A percentile compares a stretch with the other conserved stretches of the same genome.
Evolutionary conservation across 2,888 invertebrate genomes (phyloP).

Genomic region (Chaetogeoica ovagalla): DNA sequence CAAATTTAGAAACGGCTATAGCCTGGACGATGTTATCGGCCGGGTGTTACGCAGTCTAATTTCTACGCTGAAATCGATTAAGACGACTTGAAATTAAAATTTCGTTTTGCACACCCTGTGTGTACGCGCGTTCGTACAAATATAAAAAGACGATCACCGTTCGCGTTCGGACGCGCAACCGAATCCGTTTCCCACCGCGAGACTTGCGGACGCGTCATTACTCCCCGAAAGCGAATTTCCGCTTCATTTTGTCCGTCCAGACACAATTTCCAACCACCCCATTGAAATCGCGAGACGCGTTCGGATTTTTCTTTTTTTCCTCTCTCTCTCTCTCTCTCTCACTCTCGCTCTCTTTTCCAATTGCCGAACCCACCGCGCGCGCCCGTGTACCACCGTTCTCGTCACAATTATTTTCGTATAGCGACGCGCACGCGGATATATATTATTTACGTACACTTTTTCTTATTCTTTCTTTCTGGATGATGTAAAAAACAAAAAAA

Average conservation of each 20-base stretch:
- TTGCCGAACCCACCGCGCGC: background rate
- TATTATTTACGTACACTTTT: conserved; percentile 21
- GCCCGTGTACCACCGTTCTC: too few species aligned
- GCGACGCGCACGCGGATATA: conserved; percentile 22
- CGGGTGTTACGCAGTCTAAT: too few species aligned
- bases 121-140: too few species aligned
- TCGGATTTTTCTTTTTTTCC: conserved; percentile 1
- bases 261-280: conserved; percentile 31
- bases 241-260: conserved; percentile 45
- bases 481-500: background rate
- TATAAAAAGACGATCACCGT: background rate
- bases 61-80: too few species aligned
- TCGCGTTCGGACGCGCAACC: conserved; percentile 31
- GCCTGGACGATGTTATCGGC: too few species aligned
- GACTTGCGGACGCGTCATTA: conserved; percentile 40
- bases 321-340: background rate
- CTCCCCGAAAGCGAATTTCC: conserved; percentile 50
- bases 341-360: too few species aligned
- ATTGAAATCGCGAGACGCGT: conserved; percentile 29
- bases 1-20: too few species aligned
- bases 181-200: conserved; percentile 33
- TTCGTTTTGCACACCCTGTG: conserved; percentile 18
- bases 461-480: too few species aligned
- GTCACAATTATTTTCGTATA: conserved; percentile 41
- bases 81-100: too few species aligned